Percentiles rank a stretch among this genome's conserved stretches.
Evolutionary conservation across 2,888 invertebrate genomes (phyloP).

Genomic region (Eurois occulta): DNA sequence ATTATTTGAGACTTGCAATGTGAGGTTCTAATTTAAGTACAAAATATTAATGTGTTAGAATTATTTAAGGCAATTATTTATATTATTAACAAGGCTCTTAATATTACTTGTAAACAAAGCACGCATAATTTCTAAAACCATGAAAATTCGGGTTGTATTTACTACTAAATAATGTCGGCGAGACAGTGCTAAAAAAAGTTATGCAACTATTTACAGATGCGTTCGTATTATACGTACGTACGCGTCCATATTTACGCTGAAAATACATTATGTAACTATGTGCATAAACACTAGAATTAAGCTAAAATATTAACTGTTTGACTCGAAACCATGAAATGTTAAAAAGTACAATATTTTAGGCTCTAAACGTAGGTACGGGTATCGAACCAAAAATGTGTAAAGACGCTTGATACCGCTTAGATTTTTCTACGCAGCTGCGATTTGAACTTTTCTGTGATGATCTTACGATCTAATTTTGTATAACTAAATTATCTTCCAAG

Average conservation of each 20-base stretch:
- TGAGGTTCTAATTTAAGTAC: not conserved
- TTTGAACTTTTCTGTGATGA: conserved; percentile 57
- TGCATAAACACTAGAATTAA: conserved; percentile 44
- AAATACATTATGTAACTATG: conserved; percentile 20
- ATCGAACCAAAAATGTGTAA: conserved; percentile 66
- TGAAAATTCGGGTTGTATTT: conserved; percentile 12
- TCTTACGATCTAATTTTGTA: conserved; percentile 56
- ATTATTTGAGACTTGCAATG: not conserved
- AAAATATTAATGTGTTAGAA: not conserved
- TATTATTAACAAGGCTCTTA: not conserved
- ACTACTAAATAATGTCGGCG: not conserved
- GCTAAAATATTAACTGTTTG: conserved; percentile 49
- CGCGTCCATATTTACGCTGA: conserved; percentile 21
- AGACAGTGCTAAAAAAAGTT: not conserved
- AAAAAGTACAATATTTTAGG: conserved; percentile 52
- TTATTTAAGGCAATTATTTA: conserved; percentile 21
- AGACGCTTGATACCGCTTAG: conserved; percentile 64
- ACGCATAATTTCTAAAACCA: conserved; percentile 36
- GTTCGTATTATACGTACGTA: conserved; percentile 45
- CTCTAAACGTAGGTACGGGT: conserved; percentile 65
- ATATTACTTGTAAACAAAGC: conserved; percentile 4
- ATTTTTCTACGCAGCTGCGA: conserved; percentile 48
- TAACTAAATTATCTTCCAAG: conserved; percentile 45
- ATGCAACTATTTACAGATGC: conserved; percentile 31
- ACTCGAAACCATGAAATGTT: conserved; percentile 34